A percentile compares a stretch with the other conserved stretches of the same genome.
Conservation (phyloP, 2,113 vertebrate genomes). For the Equus quagga region DNA sequence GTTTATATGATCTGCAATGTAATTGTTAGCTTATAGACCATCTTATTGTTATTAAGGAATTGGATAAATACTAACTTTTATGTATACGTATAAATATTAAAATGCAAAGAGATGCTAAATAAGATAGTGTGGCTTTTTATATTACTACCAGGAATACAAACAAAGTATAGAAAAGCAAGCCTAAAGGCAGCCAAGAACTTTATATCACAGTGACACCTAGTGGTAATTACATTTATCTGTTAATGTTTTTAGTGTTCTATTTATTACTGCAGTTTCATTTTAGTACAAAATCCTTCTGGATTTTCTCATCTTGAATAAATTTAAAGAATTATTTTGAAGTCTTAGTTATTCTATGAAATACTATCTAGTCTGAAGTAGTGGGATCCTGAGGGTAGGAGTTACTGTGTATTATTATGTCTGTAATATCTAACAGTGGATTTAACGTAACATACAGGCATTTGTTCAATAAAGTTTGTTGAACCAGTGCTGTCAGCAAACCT, state of each 20-base stretch:
- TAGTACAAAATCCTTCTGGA: background rate
- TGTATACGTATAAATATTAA: background rate
- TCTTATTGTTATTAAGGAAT: background rate
- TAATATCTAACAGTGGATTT: background rate
- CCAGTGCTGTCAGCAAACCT: constrained; percentile 22
- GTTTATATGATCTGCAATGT: constrained; percentile 29
- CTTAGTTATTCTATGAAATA: background rate
- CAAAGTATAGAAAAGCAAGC: background rate
- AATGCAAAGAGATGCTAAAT: constrained; percentile 43
- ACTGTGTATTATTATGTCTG: background rate
- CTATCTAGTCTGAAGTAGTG: background rate
- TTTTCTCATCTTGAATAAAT: constrained; percentile 57
- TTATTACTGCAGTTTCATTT: constrained; percentile 58
- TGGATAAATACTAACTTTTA: constrained; percentile 51
- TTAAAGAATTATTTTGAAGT: constrained; percentile 39
- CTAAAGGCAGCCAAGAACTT: background rate
- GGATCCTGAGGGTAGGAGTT: constrained; percentile 22
- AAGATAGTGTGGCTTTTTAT: background rate
- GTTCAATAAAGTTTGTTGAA: constrained; percentile 33
- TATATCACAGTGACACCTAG: constrained; percentile 86
- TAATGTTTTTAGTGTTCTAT: background rate
- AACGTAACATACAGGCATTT: constrained; percentile 8
- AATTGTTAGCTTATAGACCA: background rate
- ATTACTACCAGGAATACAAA: constrained; percentile 22
- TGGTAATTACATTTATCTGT: constrained; percentile 58